A percentile compares a stretch with the other conserved stretches of the same genome.
phyloP scores from a whole-genome alignment of 2,113 vertebrate species.

The Pteropus alecto region DNA sequence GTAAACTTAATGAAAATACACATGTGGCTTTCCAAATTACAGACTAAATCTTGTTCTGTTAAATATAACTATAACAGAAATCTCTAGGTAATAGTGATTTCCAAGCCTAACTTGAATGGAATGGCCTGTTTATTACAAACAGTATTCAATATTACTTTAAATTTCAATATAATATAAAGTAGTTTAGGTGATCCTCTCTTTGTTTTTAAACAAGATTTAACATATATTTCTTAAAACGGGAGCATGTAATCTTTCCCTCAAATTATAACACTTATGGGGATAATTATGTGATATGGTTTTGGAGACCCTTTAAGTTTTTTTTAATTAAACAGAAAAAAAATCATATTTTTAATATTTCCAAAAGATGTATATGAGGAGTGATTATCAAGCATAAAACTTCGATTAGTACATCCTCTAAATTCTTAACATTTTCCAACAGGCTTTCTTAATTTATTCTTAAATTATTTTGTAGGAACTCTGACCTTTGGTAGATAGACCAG shows the following conservation, averaged over 20 bases:
- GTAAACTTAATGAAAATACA: conserved; percentile 11
- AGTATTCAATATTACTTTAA: not conserved
- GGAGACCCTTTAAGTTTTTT: not conserved
- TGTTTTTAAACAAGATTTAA: conserved; percentile 33
- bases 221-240: not conserved
- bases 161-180: not conserved
- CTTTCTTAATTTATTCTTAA: not conserved
- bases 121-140: not conserved
- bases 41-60: conserved; percentile 24
- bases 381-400: not conserved
- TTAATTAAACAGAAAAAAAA: not conserved
- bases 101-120: not conserved
- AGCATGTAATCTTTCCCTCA: not conserved
- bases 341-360: conserved; percentile 6
- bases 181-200: not conserved
- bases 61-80: not conserved
- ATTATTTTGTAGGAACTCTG: not conserved
- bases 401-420: not conserved
- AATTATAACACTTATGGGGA: not conserved
- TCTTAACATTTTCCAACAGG: not conserved
- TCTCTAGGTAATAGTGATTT: conserved; percentile 28
- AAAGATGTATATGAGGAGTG: not conserved
- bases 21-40: conserved; percentile 5
- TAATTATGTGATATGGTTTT: not conserved
- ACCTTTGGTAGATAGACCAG: not conserved